Evolutionary conservation across 2,113 vertebrate species (phyloP).

Genomic region (Tylochromis polylepis): DNA sequence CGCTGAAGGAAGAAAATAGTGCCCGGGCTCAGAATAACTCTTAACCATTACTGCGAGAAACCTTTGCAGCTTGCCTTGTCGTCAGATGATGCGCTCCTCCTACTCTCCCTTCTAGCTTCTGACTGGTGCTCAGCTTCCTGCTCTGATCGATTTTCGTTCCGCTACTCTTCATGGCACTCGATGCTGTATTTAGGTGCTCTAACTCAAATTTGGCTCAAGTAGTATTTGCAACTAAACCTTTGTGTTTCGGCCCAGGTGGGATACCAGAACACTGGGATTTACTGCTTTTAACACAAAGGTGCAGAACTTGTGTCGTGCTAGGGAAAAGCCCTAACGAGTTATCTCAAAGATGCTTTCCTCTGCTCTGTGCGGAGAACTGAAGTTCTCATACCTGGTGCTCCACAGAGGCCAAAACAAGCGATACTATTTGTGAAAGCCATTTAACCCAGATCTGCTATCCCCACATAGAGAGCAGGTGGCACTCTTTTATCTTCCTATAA

Average conservation of each 20-base stretch:
- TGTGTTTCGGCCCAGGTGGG: neutral
- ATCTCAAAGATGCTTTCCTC: neutral
- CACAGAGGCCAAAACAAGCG: neutral
- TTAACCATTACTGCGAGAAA: neutral
- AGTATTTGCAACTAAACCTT: neutral
- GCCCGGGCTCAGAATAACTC: neutral
- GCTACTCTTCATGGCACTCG: constrained; percentile 47
- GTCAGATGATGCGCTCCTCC: constrained; percentile 42
- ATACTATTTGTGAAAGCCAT: constrained; percentile 16
- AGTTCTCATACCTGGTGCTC: neutral
- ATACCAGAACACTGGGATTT: neutral
- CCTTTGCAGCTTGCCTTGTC: neutral
- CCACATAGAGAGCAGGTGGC: constrained; percentile 6
- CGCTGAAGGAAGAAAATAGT: neutral
- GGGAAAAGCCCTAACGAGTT: neutral
- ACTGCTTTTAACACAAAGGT: neutral
- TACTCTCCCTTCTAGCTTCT: constrained; percentile 34
- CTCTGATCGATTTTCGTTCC: constrained; percentile 47
- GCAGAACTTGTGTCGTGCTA: neutral
- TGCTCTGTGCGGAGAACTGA: neutral
- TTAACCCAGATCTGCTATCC: constrained; percentile 30
- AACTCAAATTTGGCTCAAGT: constrained; percentile 26
- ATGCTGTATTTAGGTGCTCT: constrained; percentile 63
- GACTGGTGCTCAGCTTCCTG: constrained; percentile 63
- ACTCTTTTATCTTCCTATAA: constrained; percentile 38